Base-by-base conservation (phyloP, 2,113 vertebrate genomes). In the Syrmaticus mikado region DNA sequence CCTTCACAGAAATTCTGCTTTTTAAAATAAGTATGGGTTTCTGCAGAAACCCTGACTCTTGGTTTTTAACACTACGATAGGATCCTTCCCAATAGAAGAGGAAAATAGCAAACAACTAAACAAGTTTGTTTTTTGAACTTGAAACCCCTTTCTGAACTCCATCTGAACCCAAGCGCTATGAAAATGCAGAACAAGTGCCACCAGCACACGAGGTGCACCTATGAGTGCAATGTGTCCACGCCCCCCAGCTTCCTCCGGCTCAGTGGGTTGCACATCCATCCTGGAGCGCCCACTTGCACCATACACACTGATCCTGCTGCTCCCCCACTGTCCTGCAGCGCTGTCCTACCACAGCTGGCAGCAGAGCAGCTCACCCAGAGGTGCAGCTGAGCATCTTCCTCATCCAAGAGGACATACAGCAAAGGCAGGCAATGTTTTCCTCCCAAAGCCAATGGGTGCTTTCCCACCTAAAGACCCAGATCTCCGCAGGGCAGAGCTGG, bases 21-120 rank as follows among this genome's bases (percentile, higher is more conserved):
- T 28, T 74, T 62, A 61, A 10, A 38, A 6, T 11, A 61, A 64
- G 32, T 0, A 2, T 0, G 0, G 17, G 7, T 53, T 77, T 70
- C 41, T 62, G 30, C 21, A 60, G 32, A 86, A 83, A 45, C 9
- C 3, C 13, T 2, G 21, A 78, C 60, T 71, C 30, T 7, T 22
- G 21, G 1, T 0, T 21, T 75, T 58, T 81, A 57, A 76, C 2
- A 36, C 67, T 15, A 13, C 14, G 36, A 48, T 6, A 58, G 30
- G 11, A 71, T 46, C 34, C 27, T 61, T 89, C 15, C 19, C 41
- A 46, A 60, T 24, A 57, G 0, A 2, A 14, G 50, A 60, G 82
- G 21, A 76, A 88, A 89, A 64, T 0, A 82, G 52, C 32, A 53
- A 28, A 30, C 52, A 28, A 53, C 52, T 16, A 7, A 82, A 82